Base-by-base conservation (phyloP, 2,888 invertebrate genomes). In the Conops quadrifasciatus region DNA sequence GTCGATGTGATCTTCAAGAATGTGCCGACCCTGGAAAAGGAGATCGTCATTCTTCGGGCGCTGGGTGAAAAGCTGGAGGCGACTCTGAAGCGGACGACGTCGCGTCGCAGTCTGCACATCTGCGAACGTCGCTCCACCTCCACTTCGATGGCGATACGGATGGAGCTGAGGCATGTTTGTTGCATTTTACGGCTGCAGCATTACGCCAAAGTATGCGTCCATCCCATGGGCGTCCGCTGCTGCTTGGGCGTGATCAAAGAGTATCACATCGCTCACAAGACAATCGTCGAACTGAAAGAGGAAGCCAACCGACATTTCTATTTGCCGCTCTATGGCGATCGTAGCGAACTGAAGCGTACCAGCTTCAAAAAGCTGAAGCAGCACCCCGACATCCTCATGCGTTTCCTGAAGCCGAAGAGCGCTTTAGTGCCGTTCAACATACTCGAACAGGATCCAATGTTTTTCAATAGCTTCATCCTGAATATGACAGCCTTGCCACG, bases 391-490 rank as follows among this genome's bases (percentile, higher is more conserved):
- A 64, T 80, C 3, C 69, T 84, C 49, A 67, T 83, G 1, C 77
- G 78, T 11, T 76, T 80, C 47, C 67, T 84, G 16, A 80, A 79
- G 2, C 77, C 83, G 0, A 70, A 80, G 16, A 73, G 73, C 9
- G 71, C 77, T 0, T 24, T 63, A 2, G 62, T 74, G 2, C 74
- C 80, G 0, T 84, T 82, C 59, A 85, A 82, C 72, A 63, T 82
- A 2, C 75, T 85, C 7, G 85, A 84, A n/a, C 84, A 83, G 71
- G 82, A 84, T 70, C 76, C 80, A 1, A 74, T 82, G 67, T 84
- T 85, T 71, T 80, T 85, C 26, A 80, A 84, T 26, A 78, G 79
- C 64, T 72, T 83, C 19, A 63, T 78, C 0, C 47, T 67, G 1
- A 75, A 71, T 21, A 58, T 67, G 43, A 26, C n/a, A 19, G 28